Evolutionary conservation across 2,113 vertebrate genomes (phyloP).

Genomic region (Eretmochelys imbricata): DNA sequence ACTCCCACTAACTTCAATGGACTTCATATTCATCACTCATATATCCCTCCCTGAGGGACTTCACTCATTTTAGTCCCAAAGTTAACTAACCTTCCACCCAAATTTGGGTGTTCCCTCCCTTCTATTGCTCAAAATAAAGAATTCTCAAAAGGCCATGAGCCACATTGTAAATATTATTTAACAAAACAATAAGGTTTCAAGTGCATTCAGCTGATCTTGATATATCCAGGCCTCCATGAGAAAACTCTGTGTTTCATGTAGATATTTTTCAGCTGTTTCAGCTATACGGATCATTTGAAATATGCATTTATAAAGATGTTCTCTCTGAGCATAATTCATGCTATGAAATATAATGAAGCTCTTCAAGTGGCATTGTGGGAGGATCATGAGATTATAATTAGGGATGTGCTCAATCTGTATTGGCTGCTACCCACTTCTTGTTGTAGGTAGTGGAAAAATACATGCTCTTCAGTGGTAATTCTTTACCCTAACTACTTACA

Average conservation of each 20-base stretch:
- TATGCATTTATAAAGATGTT: not conserved
- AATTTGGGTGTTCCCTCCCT: not conserved
- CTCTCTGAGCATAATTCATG: not conserved
- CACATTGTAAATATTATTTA: not conserved
- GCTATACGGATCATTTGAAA: not conserved
- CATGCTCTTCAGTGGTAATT: not conserved
- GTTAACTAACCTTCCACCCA: not conserved
- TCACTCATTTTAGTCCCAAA: not conserved
- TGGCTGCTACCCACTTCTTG: not conserved
- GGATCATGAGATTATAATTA: not conserved
- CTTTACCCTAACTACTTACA: not conserved
- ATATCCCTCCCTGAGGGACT: not conserved
- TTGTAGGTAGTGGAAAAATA: not conserved
- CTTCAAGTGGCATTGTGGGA: not conserved
- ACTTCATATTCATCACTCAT: too few relatives aligned
- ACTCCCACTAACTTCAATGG: not conserved
- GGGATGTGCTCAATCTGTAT: not conserved
- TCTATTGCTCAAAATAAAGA: not conserved
- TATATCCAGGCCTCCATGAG: not conserved
- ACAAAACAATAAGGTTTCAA: too few relatives aligned
- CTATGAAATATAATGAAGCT: not conserved
- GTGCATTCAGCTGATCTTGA: not conserved
- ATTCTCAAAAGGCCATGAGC: too few relatives aligned
- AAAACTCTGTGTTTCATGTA: not conserved
- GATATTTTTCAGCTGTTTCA: not conserved